These are phyloP conservation scores for Echinops telfairi DNA, from an alignment of 2,113 vertebrate species.

Conservation along the genomic window DNA sequence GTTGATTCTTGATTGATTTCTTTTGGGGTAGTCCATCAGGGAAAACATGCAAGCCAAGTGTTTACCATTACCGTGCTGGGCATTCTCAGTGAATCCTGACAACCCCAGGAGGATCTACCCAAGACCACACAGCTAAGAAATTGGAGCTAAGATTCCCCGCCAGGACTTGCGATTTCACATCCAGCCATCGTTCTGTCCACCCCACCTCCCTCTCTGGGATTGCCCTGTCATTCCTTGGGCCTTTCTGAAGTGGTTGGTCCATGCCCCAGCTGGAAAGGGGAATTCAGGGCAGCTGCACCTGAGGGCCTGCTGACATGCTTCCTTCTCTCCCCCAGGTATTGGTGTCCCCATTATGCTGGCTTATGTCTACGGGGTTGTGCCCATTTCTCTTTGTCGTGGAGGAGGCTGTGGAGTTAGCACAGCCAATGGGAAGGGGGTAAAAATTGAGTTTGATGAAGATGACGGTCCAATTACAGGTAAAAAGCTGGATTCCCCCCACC, in stretches of 20 bases:
- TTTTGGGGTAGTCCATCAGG: constrained; percentile 47
- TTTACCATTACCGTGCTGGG: background rate
- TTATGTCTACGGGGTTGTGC: constrained; percentile 98
- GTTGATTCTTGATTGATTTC: constrained; percentile 41
- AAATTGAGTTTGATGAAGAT: constrained; percentile 98
- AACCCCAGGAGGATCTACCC: background rate
- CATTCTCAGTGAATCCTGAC: constrained; percentile 22
- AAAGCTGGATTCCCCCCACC: background rate
- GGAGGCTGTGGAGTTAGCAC: constrained; percentile 98
- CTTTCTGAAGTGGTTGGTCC: constrained; percentile 42
- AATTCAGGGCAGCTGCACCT: constrained; percentile 48
- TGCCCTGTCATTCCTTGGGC: background rate
- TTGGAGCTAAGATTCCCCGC: constrained; percentile 15
- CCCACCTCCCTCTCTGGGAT: background rate
- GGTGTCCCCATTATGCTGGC: constrained; percentile 99
- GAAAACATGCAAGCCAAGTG: constrained; percentile 9
- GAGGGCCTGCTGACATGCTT: constrained; percentile 59
- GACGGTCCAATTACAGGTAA: constrained; percentile 98
- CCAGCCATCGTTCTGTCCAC: constrained; percentile 19
- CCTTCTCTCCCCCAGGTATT: constrained; percentile 90
- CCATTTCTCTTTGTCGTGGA: constrained; percentile 97
- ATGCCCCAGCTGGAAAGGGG: background rate
- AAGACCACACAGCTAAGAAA: background rate
- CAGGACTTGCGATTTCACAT: constrained; percentile 22
- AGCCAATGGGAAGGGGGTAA: constrained; percentile 96